Evolutionary conservation across 2,888 invertebrate genomes (phyloP).

Genomic region (Empis stercorea): DNA sequence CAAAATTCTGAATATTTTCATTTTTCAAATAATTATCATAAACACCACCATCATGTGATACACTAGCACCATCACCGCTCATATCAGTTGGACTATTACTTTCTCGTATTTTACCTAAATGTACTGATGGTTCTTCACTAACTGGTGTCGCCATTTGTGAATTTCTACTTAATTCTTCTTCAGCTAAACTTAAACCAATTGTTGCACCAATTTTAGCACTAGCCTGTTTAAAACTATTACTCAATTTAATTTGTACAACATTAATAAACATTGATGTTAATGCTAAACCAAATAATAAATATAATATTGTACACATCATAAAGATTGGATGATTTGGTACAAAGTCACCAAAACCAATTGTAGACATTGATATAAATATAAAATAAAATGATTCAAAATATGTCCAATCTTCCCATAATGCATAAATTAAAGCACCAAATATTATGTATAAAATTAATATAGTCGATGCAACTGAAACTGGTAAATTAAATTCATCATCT

Average conservation of each 20-base stretch:
- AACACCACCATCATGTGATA: background rate
- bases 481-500: slow-evolving; percentile 89
- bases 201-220: slow-evolving; percentile 76
- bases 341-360: slow-evolving; percentile 91
- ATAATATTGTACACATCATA: slow-evolving; percentile 85
- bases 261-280: slow-evolving; percentile 96
- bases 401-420: slow-evolving; percentile 68
- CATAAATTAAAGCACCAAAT: slow-evolving; percentile 70
- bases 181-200: slow-evolving; percentile 61
- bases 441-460: slow-evolving; percentile 78
- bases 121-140: slow-evolving; percentile 22
- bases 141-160: background rate
- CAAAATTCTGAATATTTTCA: background rate
- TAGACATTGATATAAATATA: slow-evolving; percentile 92
- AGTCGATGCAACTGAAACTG: slow-evolving; percentile 75
- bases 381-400: slow-evolving; percentile 93
- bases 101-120: slow-evolving; percentile 18
- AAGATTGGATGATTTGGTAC: slow-evolving; percentile 76
- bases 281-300: slow-evolving; percentile 86
- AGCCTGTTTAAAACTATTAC: slow-evolving; percentile 71
- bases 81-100: slow-evolving; percentile 13
- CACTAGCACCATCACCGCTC: no score
- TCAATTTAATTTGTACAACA: slow-evolving; percentile 74
- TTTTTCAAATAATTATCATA: background rate
- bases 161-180: slow-evolving; percentile 44